These are phyloP conservation scores for Epistrophella euchroma DNA, from an alignment of 2,888 invertebrate genomes.

Conservation along the genomic window DNA sequence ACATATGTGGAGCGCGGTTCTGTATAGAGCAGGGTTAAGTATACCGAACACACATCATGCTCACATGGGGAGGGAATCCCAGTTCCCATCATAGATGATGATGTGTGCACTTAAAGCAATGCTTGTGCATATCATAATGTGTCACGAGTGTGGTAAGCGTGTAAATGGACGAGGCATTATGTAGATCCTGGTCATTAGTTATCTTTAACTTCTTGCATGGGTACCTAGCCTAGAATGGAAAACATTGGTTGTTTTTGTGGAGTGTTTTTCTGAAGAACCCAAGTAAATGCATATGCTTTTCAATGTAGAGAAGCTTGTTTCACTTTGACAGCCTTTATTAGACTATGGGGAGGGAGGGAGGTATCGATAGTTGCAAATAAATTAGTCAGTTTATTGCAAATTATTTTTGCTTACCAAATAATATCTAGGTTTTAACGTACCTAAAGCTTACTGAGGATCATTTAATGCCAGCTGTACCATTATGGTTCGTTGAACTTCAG, in stretches of 20 bases:
- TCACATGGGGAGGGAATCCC: constrained; percentile 2
- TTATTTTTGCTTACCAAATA: no score
- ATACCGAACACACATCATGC: background rate
- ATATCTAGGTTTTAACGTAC: no score
- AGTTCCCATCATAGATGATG: constrained; percentile 27
- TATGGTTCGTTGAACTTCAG: no score
- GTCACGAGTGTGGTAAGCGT: constrained; percentile 68
- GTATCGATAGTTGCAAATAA: background rate
- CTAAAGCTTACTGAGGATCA: no score
- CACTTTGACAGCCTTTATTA: no score
- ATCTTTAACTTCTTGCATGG: constrained; percentile 43
- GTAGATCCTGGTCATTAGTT: constrained; percentile 69
- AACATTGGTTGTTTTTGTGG: background rate
- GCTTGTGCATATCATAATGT: constrained; percentile 62
- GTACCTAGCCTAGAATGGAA: background rate
- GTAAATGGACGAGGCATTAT: constrained; percentile 68
- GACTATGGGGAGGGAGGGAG: no score
- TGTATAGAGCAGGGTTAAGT: background rate
- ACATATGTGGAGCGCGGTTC: constrained; percentile 2
- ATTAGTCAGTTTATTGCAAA: background rate
- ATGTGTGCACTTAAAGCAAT: constrained; percentile 61
- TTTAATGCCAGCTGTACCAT: no score
- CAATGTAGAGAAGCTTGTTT: background rate
- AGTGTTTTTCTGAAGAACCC: background rate
- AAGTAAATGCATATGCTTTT: background rate